These are phyloP conservation scores for Drosophila barbarae DNA, from an alignment of 2,888 invertebrate species.

Conservation along the genomic window DNA sequence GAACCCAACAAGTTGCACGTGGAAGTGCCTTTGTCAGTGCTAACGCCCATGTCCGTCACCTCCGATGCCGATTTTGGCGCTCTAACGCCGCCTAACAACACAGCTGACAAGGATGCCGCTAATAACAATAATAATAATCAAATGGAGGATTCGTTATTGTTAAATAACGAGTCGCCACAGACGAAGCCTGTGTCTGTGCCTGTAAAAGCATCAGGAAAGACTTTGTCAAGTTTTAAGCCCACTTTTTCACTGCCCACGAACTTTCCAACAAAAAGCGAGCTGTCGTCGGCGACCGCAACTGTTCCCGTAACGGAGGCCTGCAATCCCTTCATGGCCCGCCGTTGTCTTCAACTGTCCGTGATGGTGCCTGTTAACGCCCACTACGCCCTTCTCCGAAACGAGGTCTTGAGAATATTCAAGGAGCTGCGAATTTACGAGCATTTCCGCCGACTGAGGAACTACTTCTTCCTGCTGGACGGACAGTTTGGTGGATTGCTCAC, in stretches of 20 bases:
- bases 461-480: conserved; percentile 89
- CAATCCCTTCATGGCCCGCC: conserved; percentile 46
- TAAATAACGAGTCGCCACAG: background rate
- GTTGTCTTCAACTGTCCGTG: conserved; percentile 85
- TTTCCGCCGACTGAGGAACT: conserved; percentile 86
- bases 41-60: conserved; percentile 62
- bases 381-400: conserved; percentile 85
- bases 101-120: conserved; percentile 9
- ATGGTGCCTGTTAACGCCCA: conserved; percentile 85
- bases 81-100: conserved; percentile 15
- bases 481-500: conserved; percentile 88
- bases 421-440: conserved; percentile 84
- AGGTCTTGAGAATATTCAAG: conserved; percentile 85
- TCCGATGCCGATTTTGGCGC: conserved; percentile 48
- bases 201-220: background rate
- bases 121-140: conserved; percentile 12
- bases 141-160: too few species aligned
- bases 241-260: conserved; percentile 9
- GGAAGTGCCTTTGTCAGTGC: conserved; percentile 18
- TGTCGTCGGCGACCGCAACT: background rate
- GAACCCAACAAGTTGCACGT: conserved; percentile 34
- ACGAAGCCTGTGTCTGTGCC: too few species aligned
- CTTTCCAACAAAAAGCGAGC: background rate
- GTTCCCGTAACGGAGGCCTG: background rate
- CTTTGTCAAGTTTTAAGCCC: background rate